Conservation (phyloP, 2,888 invertebrate species). For the Nomada hirtipes region DNA sequence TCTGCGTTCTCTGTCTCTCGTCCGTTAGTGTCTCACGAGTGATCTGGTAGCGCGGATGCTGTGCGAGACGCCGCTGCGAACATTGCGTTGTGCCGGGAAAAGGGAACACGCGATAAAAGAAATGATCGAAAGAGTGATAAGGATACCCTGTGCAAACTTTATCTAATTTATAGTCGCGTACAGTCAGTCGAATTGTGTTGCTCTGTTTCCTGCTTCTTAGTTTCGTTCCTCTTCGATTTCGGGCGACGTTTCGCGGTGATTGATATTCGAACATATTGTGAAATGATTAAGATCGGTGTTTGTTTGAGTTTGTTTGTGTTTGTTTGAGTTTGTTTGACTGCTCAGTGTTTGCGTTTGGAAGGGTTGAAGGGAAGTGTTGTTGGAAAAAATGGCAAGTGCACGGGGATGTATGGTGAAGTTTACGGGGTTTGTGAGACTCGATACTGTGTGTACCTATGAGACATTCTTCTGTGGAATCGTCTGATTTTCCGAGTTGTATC, state of each 20-base stretch:
- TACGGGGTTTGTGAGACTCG: too few relatives aligned
- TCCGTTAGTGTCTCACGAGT: constrained; percentile 79
- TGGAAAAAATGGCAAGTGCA: too few relatives aligned
- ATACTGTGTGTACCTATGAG: too few relatives aligned
- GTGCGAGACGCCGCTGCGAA: constrained; percentile 48
- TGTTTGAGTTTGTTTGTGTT: too few relatives aligned
- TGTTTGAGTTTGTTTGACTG: too few relatives aligned
- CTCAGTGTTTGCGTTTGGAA: too few relatives aligned
- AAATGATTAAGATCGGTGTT: not conserved
- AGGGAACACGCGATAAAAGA: not conserved
- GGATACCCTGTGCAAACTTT: too few relatives aligned
- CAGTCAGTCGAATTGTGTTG: not conserved
- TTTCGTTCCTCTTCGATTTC: not conserved
- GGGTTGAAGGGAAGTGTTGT: too few relatives aligned
- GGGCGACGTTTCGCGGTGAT: too few relatives aligned
- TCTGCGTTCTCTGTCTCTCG: constrained; percentile 72
- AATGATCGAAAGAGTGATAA: not conserved
- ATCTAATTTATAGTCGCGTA: not conserved
- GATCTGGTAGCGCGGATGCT: constrained; percentile 74
- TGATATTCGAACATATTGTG: too few relatives aligned
- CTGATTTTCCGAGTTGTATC: constrained; percentile 15
- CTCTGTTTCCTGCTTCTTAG: not conserved
- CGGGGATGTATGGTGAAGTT: too few relatives aligned
- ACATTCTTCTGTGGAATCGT: not conserved
- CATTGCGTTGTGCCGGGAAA: constrained; percentile 36